phyloP scores from a whole-genome alignment of 1,140 invertebrate species.

The Penaeus japonicus region DNA sequence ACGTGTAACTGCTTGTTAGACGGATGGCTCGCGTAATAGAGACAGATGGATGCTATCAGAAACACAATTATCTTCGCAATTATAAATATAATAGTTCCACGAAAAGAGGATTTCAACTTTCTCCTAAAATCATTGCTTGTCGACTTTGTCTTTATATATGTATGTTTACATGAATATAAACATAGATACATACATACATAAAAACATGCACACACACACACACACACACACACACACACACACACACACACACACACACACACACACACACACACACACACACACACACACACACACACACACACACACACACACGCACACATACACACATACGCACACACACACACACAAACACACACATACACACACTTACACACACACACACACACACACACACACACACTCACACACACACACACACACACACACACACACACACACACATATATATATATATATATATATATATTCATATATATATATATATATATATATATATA shows the following conservation, averaged over 20 bases:
- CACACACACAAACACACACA: not conserved
- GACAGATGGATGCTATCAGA: no score
- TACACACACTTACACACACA: not conserved
- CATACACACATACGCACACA: not conserved
- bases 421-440: not conserved
- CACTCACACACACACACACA: not conserved
- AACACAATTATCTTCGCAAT: no score
- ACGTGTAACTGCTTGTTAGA: no score
- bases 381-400: not conserved
- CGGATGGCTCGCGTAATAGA: no score
- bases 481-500: slow-evolving; percentile 6
- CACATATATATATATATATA: not conserved
- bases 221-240: not conserved
- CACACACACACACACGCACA: no score
- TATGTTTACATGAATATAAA: not conserved
- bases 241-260: not conserved
- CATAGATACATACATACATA: not conserved
- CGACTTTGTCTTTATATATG: not conserved
- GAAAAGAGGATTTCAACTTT: no score
- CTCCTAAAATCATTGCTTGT: no score
- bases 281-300: not conserved
- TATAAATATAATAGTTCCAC: no score
- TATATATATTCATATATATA: not conserved
- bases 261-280: not conserved
- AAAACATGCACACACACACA: not conserved